A percentile compares a stretch with the other conserved stretches of the same genome.
Evolutionary conservation across 37 sponge, comb jelly and placozoan species (phyloP).

Genomic region (Halichondria panicea): DNA sequence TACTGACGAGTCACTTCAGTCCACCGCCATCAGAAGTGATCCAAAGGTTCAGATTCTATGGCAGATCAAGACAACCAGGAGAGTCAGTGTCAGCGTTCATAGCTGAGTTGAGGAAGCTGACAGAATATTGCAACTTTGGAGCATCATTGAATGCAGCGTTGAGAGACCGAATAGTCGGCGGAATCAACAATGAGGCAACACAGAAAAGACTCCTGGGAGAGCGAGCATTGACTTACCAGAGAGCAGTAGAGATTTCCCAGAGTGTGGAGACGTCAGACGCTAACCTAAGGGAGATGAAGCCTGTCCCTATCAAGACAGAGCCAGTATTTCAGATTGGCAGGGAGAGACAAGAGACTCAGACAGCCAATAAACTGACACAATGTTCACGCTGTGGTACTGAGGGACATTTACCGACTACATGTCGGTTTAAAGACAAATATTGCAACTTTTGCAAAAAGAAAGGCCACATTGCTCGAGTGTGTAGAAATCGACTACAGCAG

Average conservation of each 20-base stretch:
- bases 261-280: slow-evolving; percentile 25
- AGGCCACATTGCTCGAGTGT: too few relatives aligned
- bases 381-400: too few relatives aligned
- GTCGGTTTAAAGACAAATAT: too few relatives aligned
- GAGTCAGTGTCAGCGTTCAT: slow-evolving; percentile 37
- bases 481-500: too few relatives aligned
- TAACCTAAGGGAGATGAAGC: slow-evolving; percentile 10
- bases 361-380: too few relatives aligned
- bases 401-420: too few relatives aligned
- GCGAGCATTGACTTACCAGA: not conserved
- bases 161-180: slow-evolving; percentile 42
- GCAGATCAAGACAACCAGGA: slow-evolving; percentile 15
- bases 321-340: too few relatives aligned
- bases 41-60: slow-evolving; percentile 33
- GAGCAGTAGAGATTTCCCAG: slow-evolving; percentile 14
- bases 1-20: slow-evolving; percentile 22
- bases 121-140: slow-evolving; percentile 31
- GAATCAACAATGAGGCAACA: not conserved
- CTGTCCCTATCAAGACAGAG: too few relatives aligned
- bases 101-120: slow-evolving; percentile 14
- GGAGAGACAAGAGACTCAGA: too few relatives aligned
- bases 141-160: slow-evolving; percentile 21
- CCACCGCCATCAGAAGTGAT: slow-evolving; percentile 25
- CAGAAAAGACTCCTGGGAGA: slow-evolving; percentile 23
- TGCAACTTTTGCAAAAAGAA: too few relatives aligned